A percentile compares a stretch with the other conserved stretches of the same genome.
Evolutionary conservation across 1,140 invertebrate species (phyloP).

Genomic region (Amyelois transitella): DNA sequence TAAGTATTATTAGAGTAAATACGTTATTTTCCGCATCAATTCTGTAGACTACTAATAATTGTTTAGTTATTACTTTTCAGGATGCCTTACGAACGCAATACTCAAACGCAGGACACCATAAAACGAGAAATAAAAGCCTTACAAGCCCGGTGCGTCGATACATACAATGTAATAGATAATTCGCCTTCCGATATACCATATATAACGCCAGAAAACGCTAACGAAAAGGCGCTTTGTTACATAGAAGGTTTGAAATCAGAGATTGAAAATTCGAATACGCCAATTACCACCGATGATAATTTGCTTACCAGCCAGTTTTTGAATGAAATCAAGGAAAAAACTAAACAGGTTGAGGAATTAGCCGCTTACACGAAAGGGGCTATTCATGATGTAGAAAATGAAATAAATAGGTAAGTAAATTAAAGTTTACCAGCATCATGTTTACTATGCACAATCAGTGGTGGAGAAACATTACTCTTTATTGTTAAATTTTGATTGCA

Average conservation of each 20-base stretch:
- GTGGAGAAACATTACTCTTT: too few relatives aligned
- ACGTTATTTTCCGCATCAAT: too few relatives aligned
- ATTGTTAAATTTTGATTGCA: too few relatives aligned
- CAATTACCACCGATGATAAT: conserved; percentile 42
- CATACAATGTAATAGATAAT: conserved; percentile 48
- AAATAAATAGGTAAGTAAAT: conserved; percentile 50
- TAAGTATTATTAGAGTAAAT: too few relatives aligned
- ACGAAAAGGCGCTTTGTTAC: conserved; percentile 36
- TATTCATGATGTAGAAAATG: conserved; percentile 47
- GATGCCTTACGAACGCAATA: conserved; percentile 35
- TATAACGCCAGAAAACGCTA: conserved; percentile 24
- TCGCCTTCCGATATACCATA: conserved; percentile 20
- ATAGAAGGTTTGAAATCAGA: conserved; percentile 41
- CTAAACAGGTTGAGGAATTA: conserved; percentile 46
- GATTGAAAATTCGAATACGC: conserved; percentile 40
- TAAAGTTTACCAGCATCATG: neutral
- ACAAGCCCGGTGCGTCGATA: conserved; percentile 36
- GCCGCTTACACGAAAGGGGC: conserved; percentile 47
- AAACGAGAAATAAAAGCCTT: conserved; percentile 43
- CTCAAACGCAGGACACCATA: conserved; percentile 35
- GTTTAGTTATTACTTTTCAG: too few relatives aligned
- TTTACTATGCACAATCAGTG: too few relatives aligned
- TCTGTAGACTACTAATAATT: too few relatives aligned
- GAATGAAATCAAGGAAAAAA: conserved; percentile 48
- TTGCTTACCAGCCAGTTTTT: conserved; percentile 48